Evolutionary conservation across 2,888 invertebrate species (phyloP), one percentile per base, ranked within the genome.

Genomic region (Limnephilus rhombicus): DNA sequence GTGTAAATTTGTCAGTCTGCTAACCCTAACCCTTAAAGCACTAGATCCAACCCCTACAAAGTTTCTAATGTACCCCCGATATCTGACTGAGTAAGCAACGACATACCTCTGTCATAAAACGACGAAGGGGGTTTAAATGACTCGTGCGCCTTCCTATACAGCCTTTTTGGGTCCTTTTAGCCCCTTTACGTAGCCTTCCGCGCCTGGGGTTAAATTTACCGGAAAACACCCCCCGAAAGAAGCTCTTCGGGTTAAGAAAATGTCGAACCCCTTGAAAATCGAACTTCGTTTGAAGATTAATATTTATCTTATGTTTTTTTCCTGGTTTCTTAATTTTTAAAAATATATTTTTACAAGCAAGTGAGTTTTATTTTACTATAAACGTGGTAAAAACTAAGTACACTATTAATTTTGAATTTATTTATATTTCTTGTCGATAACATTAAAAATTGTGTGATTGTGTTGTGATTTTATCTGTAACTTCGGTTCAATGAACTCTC

Each of bases 121-220:
- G 91, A 81, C 86, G 91, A 31, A 68, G 80, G 91, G 68, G 31
- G 80, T 81, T 91, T 80, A 91, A 91, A 91, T 91, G 91, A 91
- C 91, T 87, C 91, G 86, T 91, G 87, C 81, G 85, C 86, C 91
- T 82, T 91, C 91, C 86, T 86, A 86, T 91, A 80, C 88, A 89
- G 91, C 92, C 92, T 92, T 91, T 92, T 92, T 91, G 85, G 85
- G 90, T 90, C 91, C 90, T 91, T 91, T 91, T 86, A 85, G 90
- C 91, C 91, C 86, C 89, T 91, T 91, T 86, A 85, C 91, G 89
- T 83, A 87, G 80, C 45, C 80, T 86, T 80, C 41, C 82, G 82
- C 91, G 92, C 88, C 68, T 83, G 92, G 92, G 91, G 92, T 93
- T 93, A 93, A 93, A 93, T 93, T 93, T 93, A 93, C 90, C 92